Evolutionary conservation across 2,888 invertebrate species (phyloP).

Genomic region (Mimumesa dahlbomi): DNA sequence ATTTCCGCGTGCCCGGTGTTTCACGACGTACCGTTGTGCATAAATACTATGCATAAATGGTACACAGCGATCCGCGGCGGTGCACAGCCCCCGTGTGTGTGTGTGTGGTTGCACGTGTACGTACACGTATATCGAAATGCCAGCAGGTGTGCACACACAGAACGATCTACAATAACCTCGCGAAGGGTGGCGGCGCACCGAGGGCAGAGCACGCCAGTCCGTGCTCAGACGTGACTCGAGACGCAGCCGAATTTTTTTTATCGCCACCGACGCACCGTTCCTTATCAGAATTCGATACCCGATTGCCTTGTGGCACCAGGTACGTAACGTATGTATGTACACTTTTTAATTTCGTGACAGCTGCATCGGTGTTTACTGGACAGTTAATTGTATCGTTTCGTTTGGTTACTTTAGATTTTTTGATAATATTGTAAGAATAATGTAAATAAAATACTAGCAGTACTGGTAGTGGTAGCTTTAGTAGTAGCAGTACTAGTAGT

Average conservation of each 20-base stretch:
- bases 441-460: too few relatives aligned
- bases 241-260: slow-evolving; percentile 66
- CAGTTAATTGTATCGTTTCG: too few relatives aligned
- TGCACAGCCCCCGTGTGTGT: too few relatives aligned
- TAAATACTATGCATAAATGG: slow-evolving; percentile 29
- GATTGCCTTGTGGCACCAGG: slow-evolving; percentile 34
- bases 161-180: slow-evolving; percentile 52
- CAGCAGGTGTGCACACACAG: slow-evolving; percentile 56
- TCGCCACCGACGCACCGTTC: slow-evolving; percentile 22
- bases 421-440: too few relatives aligned
- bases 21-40: too few relatives aligned
- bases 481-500: too few relatives aligned
- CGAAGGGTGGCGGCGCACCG: slow-evolving; percentile 50
- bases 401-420: too few relatives aligned
- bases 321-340: slow-evolving; percentile 21
- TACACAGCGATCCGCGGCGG: background rate
- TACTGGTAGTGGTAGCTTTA: too few relatives aligned
- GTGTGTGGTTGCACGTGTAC: slow-evolving; percentile 29
- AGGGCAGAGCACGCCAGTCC: slow-evolving; percentile 73
- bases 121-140: slow-evolving; percentile 54
- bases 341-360: background rate
- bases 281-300: slow-evolving; percentile 20
- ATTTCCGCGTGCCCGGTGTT: slow-evolving; percentile 3
- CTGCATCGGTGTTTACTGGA: too few relatives aligned
- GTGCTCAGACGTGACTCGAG: slow-evolving; percentile 77